A percentile compares a stretch with the other conserved stretches of the same genome.
phyloP scores from a whole-genome alignment of 2,797 vertebrate species.

The Semotilus atromaculatus region DNA sequence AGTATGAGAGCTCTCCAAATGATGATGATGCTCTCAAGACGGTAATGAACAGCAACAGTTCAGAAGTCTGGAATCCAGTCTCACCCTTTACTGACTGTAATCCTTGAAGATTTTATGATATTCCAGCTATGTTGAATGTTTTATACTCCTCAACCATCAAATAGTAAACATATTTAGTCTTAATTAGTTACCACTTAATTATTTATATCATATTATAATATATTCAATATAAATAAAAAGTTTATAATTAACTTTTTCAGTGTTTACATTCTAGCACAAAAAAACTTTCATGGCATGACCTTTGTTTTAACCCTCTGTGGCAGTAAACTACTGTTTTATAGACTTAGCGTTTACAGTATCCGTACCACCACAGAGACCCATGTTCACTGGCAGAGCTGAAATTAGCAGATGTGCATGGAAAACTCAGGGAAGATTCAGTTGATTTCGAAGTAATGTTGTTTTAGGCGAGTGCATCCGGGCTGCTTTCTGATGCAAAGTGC shows the following conservation, averaged over 20 bases:
- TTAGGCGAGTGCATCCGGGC: not conserved
- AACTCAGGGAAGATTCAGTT: conserved; percentile 9
- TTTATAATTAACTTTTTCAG: not conserved
- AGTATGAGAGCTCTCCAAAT: conserved; percentile 13
- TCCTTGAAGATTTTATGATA: not conserved
- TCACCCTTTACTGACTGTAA: not conserved
- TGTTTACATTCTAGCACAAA: conserved; percentile 20
- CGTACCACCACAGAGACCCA: conserved; percentile 17
- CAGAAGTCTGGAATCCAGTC: not conserved
- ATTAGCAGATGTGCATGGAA: conserved; percentile 30
- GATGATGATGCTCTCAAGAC: conserved; percentile 23
- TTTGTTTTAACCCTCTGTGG: conserved; percentile 36
- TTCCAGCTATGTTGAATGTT: not conserved
- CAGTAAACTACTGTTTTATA: conserved; percentile 29
- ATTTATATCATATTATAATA: no score
- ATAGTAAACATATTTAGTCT: not conserved
- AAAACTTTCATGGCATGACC: conserved; percentile 34
- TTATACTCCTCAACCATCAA: not conserved
- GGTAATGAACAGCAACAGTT: conserved; percentile 18
- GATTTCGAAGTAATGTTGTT: conserved; percentile 27
- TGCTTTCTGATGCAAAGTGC: conserved; percentile 12
- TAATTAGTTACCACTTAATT: no score
- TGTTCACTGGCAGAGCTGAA: conserved; percentile 16
- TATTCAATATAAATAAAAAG: no score
- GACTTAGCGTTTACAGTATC: not conserved